A percentile compares a stretch with the other conserved stretches of the same genome.
phyloP scores from a whole-genome alignment of 2,797 vertebrate species.

The Melanotaenia nigrans region DNA sequence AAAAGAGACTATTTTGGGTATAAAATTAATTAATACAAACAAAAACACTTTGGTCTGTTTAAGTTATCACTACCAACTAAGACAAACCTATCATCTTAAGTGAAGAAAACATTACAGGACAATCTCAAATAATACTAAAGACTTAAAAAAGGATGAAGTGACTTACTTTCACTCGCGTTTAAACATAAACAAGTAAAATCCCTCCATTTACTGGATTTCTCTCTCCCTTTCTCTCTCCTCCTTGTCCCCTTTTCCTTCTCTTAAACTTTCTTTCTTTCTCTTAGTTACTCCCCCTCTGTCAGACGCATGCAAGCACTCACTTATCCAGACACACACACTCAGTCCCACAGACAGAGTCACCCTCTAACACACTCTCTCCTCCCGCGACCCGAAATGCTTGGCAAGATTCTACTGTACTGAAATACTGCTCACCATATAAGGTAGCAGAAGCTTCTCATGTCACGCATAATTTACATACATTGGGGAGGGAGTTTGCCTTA shows the following conservation, averaged over 20 bases:
- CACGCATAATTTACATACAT: slow-evolving; percentile 89
- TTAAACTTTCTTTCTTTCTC: slow-evolving; percentile 71
- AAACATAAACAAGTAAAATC: slow-evolving; percentile 68
- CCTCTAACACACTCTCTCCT: slow-evolving; percentile 81
- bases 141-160: slow-evolving; percentile 35
- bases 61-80: slow-evolving; percentile 3
- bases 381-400: slow-evolving; percentile 85
- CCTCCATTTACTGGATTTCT: slow-evolving; percentile 68
- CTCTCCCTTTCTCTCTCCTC: slow-evolving; percentile 49
- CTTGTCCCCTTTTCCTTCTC: slow-evolving; percentile 52
- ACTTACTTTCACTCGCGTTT: slow-evolving; percentile 78
- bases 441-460: slow-evolving; percentile 87
- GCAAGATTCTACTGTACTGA: slow-evolving; percentile 84
- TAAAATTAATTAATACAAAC: not conserved
- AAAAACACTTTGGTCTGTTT: slow-evolving; percentile 6
- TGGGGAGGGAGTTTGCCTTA: slow-evolving; percentile 83
- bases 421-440: slow-evolving; percentile 91
- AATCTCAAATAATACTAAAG: slow-evolving; percentile 25
- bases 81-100: slow-evolving; percentile 14
- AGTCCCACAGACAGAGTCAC: slow-evolving; percentile 69
- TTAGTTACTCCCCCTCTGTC: slow-evolving; percentile 75
- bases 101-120: slow-evolving; percentile 13
- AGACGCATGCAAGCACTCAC: slow-evolving; percentile 76
- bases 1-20: not conserved
- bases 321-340: slow-evolving; percentile 58